A percentile compares a stretch with the other conserved stretches of the same genome.
These are phyloP conservation scores for Phylloscopus whistleri DNA, from an alignment of 2,113 vertebrate species.

Conservation along the genomic window DNA sequence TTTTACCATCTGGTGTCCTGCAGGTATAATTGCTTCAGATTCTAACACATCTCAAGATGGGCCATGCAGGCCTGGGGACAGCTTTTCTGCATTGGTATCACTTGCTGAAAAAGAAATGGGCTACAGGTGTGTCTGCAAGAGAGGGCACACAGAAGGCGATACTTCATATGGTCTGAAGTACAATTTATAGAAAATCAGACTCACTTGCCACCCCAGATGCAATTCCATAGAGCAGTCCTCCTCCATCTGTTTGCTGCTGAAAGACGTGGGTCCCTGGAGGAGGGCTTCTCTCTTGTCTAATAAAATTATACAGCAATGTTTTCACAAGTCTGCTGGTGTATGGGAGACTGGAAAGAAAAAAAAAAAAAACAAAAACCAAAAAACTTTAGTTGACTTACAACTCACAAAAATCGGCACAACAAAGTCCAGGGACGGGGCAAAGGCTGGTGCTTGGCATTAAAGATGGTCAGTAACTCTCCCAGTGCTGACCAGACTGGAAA, in stretches of 20 bases:
- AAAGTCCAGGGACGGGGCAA: neutral
- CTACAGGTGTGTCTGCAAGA: neutral
- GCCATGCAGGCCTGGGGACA: neutral
- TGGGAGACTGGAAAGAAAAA: slow-evolving; percentile 76
- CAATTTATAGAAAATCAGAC: slow-evolving; percentile 26
- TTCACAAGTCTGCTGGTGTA: slow-evolving; percentile 97
- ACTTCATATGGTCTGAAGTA: neutral
- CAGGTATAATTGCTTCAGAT: neutral
- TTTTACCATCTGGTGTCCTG: neutral
- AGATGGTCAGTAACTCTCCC: neutral
- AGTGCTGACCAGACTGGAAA: neutral
- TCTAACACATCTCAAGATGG: neutral
- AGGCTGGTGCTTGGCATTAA: neutral
- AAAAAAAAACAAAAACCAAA: neutral
- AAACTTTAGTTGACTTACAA: neutral
- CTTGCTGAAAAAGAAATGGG: neutral
- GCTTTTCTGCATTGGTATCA: neutral
- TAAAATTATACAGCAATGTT: slow-evolving; percentile 96
- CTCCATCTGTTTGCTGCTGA: slow-evolving; percentile 84
- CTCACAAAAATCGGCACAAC: neutral
- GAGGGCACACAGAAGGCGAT: neutral
- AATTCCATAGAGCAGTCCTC: slow-evolving; percentile 90
- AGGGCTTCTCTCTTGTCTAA: slow-evolving; percentile 94
- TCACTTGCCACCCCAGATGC: slow-evolving; percentile 97
- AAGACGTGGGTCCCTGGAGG: slow-evolving; percentile 84